A percentile compares a stretch with the other conserved stretches of the same genome.
Conservation (phyloP, 2,113 vertebrate genomes). For the Eira barbara region DNA sequence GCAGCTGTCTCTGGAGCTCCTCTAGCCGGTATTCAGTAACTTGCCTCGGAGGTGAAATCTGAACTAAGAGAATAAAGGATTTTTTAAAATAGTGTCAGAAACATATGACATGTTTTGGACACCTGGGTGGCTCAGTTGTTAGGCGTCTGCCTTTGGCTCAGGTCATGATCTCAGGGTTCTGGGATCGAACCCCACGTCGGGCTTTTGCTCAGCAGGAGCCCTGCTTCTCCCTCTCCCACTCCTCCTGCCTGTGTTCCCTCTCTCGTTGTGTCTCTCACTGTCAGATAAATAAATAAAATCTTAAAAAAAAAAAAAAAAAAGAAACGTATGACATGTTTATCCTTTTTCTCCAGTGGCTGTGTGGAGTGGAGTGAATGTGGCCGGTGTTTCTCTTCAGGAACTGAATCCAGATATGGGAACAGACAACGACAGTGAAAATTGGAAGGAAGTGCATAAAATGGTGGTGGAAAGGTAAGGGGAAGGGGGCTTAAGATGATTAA, state of each 20-base stretch:
- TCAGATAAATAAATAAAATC: too few species aligned
- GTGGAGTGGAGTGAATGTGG: conserved; percentile 96
- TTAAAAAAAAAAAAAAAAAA: too few species aligned
- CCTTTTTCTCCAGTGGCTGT: conserved; percentile 88
- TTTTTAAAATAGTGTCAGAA: neutral
- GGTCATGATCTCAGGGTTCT: too few species aligned
- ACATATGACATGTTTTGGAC: neutral
- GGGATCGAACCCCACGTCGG: too few species aligned
- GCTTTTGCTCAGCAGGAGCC: too few species aligned
- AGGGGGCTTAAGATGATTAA: neutral
- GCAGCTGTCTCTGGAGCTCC: neutral
- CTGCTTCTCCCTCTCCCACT: too few species aligned
- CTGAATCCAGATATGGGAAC: conserved; percentile 94
- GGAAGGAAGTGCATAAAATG: conserved; percentile 95
- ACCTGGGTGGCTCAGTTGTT: too few species aligned
- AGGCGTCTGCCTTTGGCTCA: too few species aligned
- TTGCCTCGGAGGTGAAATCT: neutral
- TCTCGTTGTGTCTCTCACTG: too few species aligned
- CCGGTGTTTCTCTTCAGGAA: conserved; percentile 93
- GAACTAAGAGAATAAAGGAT: neutral
- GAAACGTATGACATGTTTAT: neutral
- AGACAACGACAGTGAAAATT: conserved; percentile 90
- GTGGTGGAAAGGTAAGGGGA: conserved; percentile 92
- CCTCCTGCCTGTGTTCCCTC: too few species aligned
- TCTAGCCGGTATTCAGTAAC: neutral